Percentiles rank a stretch among this genome's conserved stretches.
phyloP scores from a whole-genome alignment of 2,888 invertebrate genomes.

The Morpho helenor region DNA sequence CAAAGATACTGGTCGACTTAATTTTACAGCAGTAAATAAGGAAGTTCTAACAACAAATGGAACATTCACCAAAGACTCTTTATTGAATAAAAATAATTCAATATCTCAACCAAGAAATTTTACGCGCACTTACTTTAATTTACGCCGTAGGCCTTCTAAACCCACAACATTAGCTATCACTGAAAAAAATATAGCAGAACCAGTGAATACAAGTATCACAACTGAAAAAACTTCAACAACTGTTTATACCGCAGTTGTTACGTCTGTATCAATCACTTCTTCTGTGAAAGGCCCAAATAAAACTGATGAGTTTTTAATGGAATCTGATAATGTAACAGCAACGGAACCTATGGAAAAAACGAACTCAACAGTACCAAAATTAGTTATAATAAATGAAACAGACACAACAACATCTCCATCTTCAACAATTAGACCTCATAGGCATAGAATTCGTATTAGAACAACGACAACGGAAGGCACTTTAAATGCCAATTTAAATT shows the following conservation, averaged over 20 bases:
- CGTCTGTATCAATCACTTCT: constrained; percentile 74
- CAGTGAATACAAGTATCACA: constrained; percentile 43
- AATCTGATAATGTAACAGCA: constrained; percentile 45
- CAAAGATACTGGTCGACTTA: constrained; percentile 39
- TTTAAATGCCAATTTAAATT: constrained; percentile 36
- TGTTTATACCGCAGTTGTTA: constrained; percentile 74
- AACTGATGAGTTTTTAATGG: constrained; percentile 50
- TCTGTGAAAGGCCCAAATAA: constrained; percentile 71
- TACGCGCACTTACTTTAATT: constrained; percentile 60
- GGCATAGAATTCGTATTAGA: constrained; percentile 62
- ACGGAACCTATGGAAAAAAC: constrained; percentile 31
- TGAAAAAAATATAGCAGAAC: constrained; percentile 38
- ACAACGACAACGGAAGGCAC: constrained; percentile 62
- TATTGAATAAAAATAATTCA: constrained; percentile 41
- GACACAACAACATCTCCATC: constrained; percentile 36
- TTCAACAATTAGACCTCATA: constrained; percentile 41
- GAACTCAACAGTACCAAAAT: constrained; percentile 40
- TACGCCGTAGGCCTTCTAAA: constrained; percentile 56
- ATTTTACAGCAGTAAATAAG: constrained; percentile 32
- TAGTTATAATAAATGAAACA: constrained; percentile 42
- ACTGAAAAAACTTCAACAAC: constrained; percentile 70
- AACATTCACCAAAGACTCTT: constrained; percentile 31
- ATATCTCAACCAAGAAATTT: constrained; percentile 50
- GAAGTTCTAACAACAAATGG: constrained; percentile 26
- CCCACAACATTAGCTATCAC: constrained; percentile 49